These are phyloP conservation scores for Pituophis catenifer DNA, from an alignment of 2,113 vertebrate species.

Conservation along the genomic window DNA sequence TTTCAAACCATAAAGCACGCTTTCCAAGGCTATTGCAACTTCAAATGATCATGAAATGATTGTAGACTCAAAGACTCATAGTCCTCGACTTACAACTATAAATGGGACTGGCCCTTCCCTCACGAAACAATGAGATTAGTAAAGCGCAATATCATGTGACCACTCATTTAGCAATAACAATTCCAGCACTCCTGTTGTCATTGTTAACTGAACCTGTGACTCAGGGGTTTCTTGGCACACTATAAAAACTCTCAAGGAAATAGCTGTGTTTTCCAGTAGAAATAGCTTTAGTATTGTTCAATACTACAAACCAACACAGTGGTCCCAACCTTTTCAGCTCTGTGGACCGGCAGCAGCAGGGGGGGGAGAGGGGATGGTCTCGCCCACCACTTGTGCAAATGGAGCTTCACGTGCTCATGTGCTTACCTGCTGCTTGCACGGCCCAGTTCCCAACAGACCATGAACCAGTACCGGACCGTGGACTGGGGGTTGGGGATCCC, in stretches of 20 bases:
- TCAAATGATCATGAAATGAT: no score
- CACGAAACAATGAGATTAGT: no score
- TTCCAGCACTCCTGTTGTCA: not conserved
- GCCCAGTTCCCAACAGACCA: not conserved
- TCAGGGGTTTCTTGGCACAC: not conserved
- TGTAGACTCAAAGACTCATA: no score
- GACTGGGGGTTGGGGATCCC: not conserved
- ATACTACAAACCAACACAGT: not conserved
- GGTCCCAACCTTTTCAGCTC: not conserved
- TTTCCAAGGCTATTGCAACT: no score
- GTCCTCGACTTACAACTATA: no score
- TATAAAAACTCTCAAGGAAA: not conserved
- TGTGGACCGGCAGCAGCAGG: not conserved
- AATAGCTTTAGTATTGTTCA: not conserved
- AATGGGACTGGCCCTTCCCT: no score
- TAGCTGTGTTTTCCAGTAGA: not conserved
- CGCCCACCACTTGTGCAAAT: not conserved
- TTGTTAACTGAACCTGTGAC: not conserved
- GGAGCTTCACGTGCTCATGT: not conserved
- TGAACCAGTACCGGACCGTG: accelerated
- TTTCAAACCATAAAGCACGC: not conserved
- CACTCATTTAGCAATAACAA: not conserved
- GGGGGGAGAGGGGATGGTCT: not conserved
- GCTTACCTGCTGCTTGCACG: not conserved
- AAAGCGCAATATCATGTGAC: no score